Percentiles rank a stretch among this genome's conserved stretches.
Evolutionary conservation across 1,140 invertebrate species (phyloP).

Genomic region (Goniozus legneri): DNA sequence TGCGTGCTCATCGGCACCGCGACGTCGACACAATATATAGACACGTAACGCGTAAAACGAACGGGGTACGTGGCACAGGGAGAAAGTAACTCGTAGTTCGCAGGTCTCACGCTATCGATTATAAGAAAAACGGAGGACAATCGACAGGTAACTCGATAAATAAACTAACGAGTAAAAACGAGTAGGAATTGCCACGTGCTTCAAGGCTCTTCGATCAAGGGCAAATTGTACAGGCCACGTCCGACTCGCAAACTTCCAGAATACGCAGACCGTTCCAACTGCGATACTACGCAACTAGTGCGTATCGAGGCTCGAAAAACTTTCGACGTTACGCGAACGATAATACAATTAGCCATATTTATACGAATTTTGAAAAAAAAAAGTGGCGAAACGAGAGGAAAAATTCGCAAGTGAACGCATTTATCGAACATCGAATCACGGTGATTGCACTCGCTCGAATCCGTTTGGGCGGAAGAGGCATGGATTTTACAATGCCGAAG

Average conservation of each 20-base stretch:
- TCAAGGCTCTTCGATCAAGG: constrained; percentile 29
- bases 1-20: not conserved
- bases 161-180: constrained; percentile 31
- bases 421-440: no score
- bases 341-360: no score
- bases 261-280: not conserved
- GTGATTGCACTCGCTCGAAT: no score
- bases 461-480: constrained; percentile 13
- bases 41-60: not conserved
- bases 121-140: constrained; percentile 28
- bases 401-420: no score
- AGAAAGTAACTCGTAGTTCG: constrained; percentile 14
- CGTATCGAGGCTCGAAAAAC: not conserved
- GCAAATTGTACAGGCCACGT: not conserved
- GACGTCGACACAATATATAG: not conserved
- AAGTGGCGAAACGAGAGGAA: no score
- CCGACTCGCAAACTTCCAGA: not conserved
- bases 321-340: no score
- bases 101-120: constrained; percentile 29
- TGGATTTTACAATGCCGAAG: constrained; percentile 28
- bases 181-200: constrained; percentile 18
- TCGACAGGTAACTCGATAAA: constrained; percentile 33
- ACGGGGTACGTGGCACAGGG: not conserved
- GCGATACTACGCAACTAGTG: not conserved
- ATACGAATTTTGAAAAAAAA: no score